Base-by-base conservation (phyloP, 2,888 invertebrate genomes). In the Agrotis ipsilon region DNA sequence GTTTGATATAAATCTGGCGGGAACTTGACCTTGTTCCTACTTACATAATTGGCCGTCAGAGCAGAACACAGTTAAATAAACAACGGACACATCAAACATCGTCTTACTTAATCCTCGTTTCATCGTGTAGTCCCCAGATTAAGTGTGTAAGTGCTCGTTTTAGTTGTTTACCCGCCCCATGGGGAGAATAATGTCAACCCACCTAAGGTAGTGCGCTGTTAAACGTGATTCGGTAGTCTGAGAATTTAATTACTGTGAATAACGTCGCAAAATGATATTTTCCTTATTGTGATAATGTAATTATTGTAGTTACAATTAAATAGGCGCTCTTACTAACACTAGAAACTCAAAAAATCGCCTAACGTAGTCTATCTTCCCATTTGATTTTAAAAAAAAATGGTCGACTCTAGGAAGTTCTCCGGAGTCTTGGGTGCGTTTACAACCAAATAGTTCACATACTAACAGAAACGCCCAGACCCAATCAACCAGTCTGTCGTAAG, bases 1-100 rank as follows among this genome's bases (percentile, higher is more conserved):
- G 21, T 27, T 24, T 64, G 39, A 54, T 72, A 32, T 14, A 49
- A 51, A 49, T 60, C 16, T 51, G 45, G n/a, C 27, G 49, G 58
- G 18, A 57, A 60, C 67, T 76, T 79, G 71, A 71, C 81, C 80
- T 80, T 46, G 52, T 39, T 62, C 39, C 21, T 54, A 60, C 19
- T 54, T 39, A 54, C 74, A 46, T 68, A 64, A 78, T 61, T 51
- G 48, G 32, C 27, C 13, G 59, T 72, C 46, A 51, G 59, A 63
- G 21, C 43, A 72, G 27, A 72, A 59, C 27, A 24, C 24, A 39
- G 49, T 55, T 32, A 9, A 63, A 59, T 48, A 48, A 63, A 74
- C 49, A 64, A 57, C 51, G 49, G 39, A 48, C 61, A 51, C 70
- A 54, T 59, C 45, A 49, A 60, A 59, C 19, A 21, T 3, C 27